Evolutionary conservation across 2,888 invertebrate species (phyloP).

Genomic region (Eupithecia inturbata): DNA sequence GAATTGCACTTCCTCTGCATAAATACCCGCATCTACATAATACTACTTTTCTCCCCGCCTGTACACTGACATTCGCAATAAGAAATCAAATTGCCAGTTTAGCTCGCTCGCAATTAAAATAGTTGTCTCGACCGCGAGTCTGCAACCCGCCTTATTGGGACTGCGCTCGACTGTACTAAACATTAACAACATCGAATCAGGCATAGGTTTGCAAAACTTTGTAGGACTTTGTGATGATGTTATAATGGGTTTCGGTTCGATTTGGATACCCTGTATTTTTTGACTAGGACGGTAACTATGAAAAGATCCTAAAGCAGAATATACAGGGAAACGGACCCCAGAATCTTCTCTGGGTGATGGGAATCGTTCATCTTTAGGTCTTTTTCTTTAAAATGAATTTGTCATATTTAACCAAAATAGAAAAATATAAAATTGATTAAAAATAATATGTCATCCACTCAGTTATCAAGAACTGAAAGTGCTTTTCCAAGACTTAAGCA

Average conservation of each 20-base stretch:
- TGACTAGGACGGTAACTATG: no score
- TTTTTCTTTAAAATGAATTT: background rate
- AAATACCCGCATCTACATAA: background rate
- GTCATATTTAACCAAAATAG: no score
- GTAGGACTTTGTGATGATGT: background rate
- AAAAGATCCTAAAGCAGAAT: no score
- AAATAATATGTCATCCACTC: no score
- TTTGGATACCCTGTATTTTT: background rate
- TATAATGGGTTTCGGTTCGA: background rate
- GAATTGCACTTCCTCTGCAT: background rate
- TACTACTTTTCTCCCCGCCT: constrained; percentile 13
- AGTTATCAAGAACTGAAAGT: background rate
- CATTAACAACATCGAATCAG: constrained; percentile 6
- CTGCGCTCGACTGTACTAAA: constrained; percentile 26
- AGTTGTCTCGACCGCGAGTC: constrained; percentile 46
- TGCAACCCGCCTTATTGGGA: constrained; percentile 35
- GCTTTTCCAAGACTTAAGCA: background rate
- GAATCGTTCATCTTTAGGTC: background rate
- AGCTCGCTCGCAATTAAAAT: constrained; percentile 54
- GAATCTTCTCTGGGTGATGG: background rate
- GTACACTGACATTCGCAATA: constrained; percentile 32
- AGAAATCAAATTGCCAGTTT: constrained; percentile 48
- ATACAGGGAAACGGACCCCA: background rate
- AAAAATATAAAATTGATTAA: no score
- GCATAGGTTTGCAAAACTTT: background rate